A percentile compares a stretch with the other conserved stretches of the same genome.
These are phyloP conservation scores for Popillia japonica DNA, from an alignment of 1,140 invertebrate genomes.

Conservation along the genomic window DNA sequence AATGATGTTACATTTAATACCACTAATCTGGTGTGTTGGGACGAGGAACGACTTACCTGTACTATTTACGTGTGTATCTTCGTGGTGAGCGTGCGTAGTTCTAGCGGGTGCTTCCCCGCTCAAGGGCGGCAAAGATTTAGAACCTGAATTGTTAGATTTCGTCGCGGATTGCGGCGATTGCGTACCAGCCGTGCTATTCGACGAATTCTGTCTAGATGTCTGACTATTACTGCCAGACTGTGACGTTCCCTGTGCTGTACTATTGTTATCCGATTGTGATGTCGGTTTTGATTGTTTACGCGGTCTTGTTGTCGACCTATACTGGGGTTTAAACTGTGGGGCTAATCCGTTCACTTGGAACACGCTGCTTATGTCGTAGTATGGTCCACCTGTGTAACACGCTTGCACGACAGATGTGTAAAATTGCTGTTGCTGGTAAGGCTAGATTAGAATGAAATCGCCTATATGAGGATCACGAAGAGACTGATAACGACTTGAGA, in stretches of 20 bases:
- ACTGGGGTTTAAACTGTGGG: constrained; percentile 68
- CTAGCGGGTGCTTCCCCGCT: constrained; percentile 41
- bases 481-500: neutral
- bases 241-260: constrained; percentile 43
- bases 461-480: neutral
- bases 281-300: constrained; percentile 46
- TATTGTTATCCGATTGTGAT: constrained; percentile 53
- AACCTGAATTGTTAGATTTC: constrained; percentile 40
- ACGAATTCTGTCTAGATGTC: constrained; percentile 21
- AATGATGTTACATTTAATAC: neutral
- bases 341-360: constrained; percentile 79
- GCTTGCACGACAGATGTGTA: constrained; percentile 68
- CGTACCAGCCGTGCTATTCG: constrained; percentile 16
- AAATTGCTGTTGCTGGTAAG: constrained; percentile 64
- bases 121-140: constrained; percentile 42
- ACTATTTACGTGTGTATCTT: constrained; percentile 12
- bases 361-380: constrained; percentile 76
- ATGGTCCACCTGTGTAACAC: constrained; percentile 67
- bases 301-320: constrained; percentile 47
- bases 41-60: neutral
- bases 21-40: too few relatives aligned
- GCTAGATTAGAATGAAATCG: constrained; percentile 39
- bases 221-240: constrained; percentile 21
- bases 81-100: constrained; percentile 14
- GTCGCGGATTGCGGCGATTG: constrained; percentile 43